Base-by-base conservation (phyloP, 1,140 invertebrate species). In the Zaprionus vittiger region DNA sequence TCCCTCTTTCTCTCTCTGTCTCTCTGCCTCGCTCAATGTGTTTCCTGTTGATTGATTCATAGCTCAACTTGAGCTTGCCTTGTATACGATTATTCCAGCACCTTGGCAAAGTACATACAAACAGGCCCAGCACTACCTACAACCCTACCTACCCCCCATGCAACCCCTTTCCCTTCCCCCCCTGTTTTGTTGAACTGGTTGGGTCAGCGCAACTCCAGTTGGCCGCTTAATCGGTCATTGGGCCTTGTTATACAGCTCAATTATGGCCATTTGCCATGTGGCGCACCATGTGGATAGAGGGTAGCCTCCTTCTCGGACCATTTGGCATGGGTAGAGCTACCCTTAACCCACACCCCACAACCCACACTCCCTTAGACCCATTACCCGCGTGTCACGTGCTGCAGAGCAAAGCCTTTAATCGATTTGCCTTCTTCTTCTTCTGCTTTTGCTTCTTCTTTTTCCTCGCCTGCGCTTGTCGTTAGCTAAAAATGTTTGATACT, bases 191-290 rank as follows among this genome's bases (percentile, higher is more conserved):
- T 38, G 26, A 44, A n/a, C 41, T 44, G 41, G n/a, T 47, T 65
- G 61, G 81, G 77, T 69, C 77, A 84, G 67, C 47, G 60, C 28
- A 73, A 73, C 64, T 70, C 63, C 76, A 80, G 54, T 77, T 86
- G 85, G 79, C 67, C 83, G 83, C 80, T 89, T 86, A 86, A 86
- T 86, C 83, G 83, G 80, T 89, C 84, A 89, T 86, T 86, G 83
- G 83, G 83, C 84, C 73, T 86, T 89, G 83, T 89, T 86, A 83
- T 87, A 89, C 84, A 82, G 83, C 83, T 86, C 83, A 89, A 86
- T 86, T 86, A 86, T 89, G 83, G 67, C 75, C 84, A 82, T 89
- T 86, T 80, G 84, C 83, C 83, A 87, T 86, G 83, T 87, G 83
- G 72, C 77, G 76, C 79, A 86, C 6, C 41, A 47, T 47, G 41